phyloP scores from a whole-genome alignment of 2,113 vertebrate species.

The Calonectris borealis region DNA sequence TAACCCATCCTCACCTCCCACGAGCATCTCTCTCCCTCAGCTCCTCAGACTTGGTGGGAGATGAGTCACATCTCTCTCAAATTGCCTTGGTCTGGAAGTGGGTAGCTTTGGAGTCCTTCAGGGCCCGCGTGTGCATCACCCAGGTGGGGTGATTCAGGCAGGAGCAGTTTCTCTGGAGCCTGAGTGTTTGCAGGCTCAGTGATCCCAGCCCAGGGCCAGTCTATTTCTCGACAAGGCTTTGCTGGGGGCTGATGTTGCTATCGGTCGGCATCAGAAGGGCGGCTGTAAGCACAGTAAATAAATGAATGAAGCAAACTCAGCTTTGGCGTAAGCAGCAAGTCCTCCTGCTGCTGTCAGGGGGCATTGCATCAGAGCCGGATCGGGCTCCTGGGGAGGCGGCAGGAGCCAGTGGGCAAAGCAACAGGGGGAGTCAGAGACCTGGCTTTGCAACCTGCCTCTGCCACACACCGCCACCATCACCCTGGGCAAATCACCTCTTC shows the following conservation, averaged over 20 bases:
- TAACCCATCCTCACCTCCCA: background rate
- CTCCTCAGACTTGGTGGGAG: background rate
- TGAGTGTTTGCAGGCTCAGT: background rate
- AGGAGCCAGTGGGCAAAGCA: constrained; percentile 40
- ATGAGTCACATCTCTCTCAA: background rate
- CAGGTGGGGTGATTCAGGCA: background rate
- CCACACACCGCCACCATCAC: background rate
- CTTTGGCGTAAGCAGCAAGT: background rate
- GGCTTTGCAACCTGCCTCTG: constrained; percentile 19
- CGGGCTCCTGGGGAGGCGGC: background rate
- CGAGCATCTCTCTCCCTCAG: background rate
- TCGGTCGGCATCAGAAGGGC: background rate
- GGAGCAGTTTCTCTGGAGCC: background rate
- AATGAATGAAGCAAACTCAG: background rate
- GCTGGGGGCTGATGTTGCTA: background rate
- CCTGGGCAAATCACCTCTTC: background rate
- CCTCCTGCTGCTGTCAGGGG: background rate
- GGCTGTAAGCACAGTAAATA: background rate
- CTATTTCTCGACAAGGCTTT: background rate
- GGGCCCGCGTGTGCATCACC: background rate
- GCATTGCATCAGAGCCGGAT: background rate
- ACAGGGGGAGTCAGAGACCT: constrained; percentile 59
- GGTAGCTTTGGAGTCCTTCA: background rate
- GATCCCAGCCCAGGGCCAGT: background rate
- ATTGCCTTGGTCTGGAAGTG: background rate